These are phyloP conservation scores for Iselma pallidipennis DNA, from an alignment of 2,888 invertebrate genomes.

Conservation along the genomic window DNA sequence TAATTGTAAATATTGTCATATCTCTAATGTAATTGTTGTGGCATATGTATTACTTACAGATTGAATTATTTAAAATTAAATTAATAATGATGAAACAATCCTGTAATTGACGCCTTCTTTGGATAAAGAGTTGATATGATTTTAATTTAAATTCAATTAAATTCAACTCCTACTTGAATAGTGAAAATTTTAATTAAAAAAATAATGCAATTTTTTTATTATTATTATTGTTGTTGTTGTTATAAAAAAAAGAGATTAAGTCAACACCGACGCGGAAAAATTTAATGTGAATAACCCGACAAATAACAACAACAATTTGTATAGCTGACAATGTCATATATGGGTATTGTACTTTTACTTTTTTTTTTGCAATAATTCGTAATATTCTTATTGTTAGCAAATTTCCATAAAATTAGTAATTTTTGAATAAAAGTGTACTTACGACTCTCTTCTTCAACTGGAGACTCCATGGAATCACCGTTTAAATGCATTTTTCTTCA, in stretches of 20 bases:
- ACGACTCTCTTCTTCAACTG: slow-evolving; percentile 48
- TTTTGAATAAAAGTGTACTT: slow-evolving; percentile 33
- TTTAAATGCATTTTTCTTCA: slow-evolving; percentile 48
- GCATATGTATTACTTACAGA: neutral
- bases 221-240: neutral
- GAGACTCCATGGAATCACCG: slow-evolving; percentile 51
- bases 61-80: neutral
- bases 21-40: neutral
- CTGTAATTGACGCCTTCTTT: neutral
- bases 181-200: no score
- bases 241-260: neutral
- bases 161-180: neutral
- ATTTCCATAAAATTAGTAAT: neutral
- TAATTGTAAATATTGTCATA: slow-evolving; percentile 1
- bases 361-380: neutral
- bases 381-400: neutral
- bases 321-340: neutral
- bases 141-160: neutral
- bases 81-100: no score
- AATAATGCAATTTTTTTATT: neutral
- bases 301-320: neutral
- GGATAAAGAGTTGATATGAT: no score
- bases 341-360: neutral
- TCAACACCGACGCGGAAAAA: neutral
- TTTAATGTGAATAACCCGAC: neutral